phyloP scores from a whole-genome alignment of 1,140 invertebrate genomes.

The Lordiphosa clarofinis region DNA sequence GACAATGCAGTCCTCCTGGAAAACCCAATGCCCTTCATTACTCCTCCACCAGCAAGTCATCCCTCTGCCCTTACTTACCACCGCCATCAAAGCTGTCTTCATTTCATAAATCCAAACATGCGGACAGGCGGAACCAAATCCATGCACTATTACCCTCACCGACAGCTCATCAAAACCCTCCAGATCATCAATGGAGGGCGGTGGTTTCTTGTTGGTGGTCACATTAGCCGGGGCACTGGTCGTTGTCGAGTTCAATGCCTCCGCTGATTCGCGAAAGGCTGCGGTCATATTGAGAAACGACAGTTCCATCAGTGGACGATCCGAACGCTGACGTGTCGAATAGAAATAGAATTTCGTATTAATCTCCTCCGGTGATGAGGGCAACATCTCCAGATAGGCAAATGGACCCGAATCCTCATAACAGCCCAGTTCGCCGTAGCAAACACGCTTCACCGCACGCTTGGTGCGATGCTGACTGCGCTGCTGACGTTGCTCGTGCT shows the following conservation, averaged over 20 bases:
- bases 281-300: conserved; percentile 85
- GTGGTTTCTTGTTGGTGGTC: conserved; percentile 45
- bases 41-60: no score
- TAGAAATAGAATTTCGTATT: conserved; percentile 88
- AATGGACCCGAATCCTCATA: conserved; percentile 95
- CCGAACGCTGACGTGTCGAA: conserved; percentile 83
- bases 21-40: no score
- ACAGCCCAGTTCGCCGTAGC: conserved; percentile 95
- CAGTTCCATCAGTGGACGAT: conserved; percentile 84
- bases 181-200: conserved; percentile 60
- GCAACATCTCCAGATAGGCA: conserved; percentile 93
- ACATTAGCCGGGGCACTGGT: background rate
- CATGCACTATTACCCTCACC: conserved; percentile 95
- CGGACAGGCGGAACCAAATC: conserved; percentile 94
- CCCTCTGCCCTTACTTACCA: no score
- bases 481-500: conserved; percentile 42
- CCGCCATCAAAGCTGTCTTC: conserved; percentile 92
- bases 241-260: background rate
- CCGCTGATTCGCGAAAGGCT: conserved; percentile 64
- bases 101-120: conserved; percentile 96
- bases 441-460: conserved; percentile 87
- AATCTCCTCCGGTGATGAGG: conserved; percentile 92
- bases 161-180: conserved; percentile 81
- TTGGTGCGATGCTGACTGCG: conserved; percentile 78
- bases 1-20: conserved; percentile 91